phyloP scores from a whole-genome alignment of 2,113 vertebrate genomes.

The Amphiprion percula region DNA sequence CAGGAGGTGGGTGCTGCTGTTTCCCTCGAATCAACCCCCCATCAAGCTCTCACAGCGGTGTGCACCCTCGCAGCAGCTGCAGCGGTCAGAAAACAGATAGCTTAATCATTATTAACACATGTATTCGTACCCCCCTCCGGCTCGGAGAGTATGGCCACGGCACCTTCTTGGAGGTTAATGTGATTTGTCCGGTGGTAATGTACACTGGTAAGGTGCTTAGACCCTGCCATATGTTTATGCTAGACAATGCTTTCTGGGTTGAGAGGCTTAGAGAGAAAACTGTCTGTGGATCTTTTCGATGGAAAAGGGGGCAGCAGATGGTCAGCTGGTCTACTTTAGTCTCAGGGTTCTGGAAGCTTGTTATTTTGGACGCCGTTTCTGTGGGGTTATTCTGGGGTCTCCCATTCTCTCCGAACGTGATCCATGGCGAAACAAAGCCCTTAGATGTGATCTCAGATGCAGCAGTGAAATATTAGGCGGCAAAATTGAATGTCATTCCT shows the following conservation, averaged over 20 bases:
- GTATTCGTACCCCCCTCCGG: constrained; percentile 64
- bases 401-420: constrained; percentile 23
- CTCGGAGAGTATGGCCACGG: constrained; percentile 62
- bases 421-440: not conserved
- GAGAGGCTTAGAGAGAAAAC: constrained; percentile 72
- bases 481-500: constrained; percentile 13
- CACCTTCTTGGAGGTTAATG: constrained; percentile 79
- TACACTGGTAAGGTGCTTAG: constrained; percentile 83
- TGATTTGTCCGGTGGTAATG: constrained; percentile 79
- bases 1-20: constrained; percentile 61
- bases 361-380: constrained; percentile 46
- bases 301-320: constrained; percentile 63
- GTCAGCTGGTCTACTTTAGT: constrained; percentile 50
- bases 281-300: constrained; percentile 62
- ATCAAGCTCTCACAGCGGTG: constrained; percentile 33
- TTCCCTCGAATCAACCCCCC: constrained; percentile 38
- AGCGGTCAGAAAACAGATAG: constrained; percentile 63
- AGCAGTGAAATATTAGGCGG: constrained; percentile 31
- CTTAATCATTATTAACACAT: constrained; percentile 74
- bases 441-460: constrained; percentile 24
- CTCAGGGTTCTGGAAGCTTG: constrained; percentile 45
- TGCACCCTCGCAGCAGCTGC: constrained; percentile 47
- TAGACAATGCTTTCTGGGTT: constrained; percentile 72
- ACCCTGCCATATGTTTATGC: constrained; percentile 79
- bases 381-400: constrained; percentile 43